Base-by-base conservation (phyloP, 2,113 vertebrate genomes). In the Reinhardtius hippoglossoides region DNA sequence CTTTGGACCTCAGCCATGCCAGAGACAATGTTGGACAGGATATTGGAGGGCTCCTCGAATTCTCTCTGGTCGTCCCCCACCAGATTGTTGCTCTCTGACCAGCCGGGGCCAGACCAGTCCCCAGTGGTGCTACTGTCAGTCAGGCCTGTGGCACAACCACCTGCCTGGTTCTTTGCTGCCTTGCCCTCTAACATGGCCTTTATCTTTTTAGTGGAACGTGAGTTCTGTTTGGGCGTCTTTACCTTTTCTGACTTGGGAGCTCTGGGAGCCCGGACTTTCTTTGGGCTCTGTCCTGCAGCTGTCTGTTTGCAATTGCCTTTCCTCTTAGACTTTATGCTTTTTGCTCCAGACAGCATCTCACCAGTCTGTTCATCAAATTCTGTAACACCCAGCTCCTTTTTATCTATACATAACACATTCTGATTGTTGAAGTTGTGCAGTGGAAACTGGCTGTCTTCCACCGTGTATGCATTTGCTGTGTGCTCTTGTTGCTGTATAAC, bases 1-100 rank as follows among this genome's bases (percentile, higher is more conserved):
- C 97, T 95, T 93, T 99, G 98, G 61, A 99, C 98, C 42, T 99
- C 98, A 1, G 98, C 98, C 98, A 99, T 99, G 50, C 98, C 98
- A n/a, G 98, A 99, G 3, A 97, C 98, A 67, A 99, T 99, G 93
- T 99, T 99, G 78, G 97, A 99, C 85, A 99, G 93, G 92, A 99
- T 99, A 92, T 99, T 99, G 82, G 97, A 99, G 71, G 98, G 97
- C 64, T 99, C 98, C 89, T 99, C 97, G 44, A 99, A 99, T 92
- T 99, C 98, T 89, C 97, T 93, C 93, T 99, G 98, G 86, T 99
- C 97, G 4, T 99, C 97, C 12, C 96, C 96, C 64, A 97, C 93
- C 68, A 98, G 95, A 88, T 89, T 96, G 92, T 93, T 97, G 63
- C 92, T 78, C 81, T 98, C 95, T 0, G 95, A 95, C 96, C 96